Evolutionary conservation across 1,140 invertebrate genomes (phyloP).

Genomic region (Leguminivora glycinivorella): DNA sequence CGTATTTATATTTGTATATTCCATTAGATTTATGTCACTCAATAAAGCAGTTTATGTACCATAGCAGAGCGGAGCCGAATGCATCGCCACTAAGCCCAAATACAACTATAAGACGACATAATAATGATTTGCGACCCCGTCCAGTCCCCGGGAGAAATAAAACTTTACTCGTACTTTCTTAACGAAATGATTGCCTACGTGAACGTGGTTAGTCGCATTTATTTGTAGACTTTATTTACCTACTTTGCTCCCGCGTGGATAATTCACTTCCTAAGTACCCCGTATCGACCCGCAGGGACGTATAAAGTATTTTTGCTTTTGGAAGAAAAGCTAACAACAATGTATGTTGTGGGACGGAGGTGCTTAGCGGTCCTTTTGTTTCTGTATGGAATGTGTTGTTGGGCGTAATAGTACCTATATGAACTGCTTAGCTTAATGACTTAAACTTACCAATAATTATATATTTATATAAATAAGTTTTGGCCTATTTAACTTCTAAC

Average conservation of each 20-base stretch:
- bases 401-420: neutral
- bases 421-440: too few species aligned
- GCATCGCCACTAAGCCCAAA: conserved; percentile 26
- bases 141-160: conserved; percentile 64
- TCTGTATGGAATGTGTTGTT: neutral
- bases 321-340: conserved; percentile 29
- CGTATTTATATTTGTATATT: too few species aligned
- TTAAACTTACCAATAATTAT: too few species aligned
- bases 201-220: conserved; percentile 68
- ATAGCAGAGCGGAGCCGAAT: neutral
- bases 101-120: conserved; percentile 49
- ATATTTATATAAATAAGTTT: too few species aligned
- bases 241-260: conserved; percentile 57
- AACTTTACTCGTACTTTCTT: conserved; percentile 63
- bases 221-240: conserved; percentile 67
- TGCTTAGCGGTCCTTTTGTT: conserved; percentile 10
- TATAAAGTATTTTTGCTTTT: conserved; percentile 56
- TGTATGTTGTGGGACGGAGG: conserved; percentile 24
- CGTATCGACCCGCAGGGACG: conserved; percentile 64
- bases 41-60: neutral
- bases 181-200: conserved; percentile 73
- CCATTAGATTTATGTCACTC: too few species aligned
- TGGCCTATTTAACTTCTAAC: too few species aligned
- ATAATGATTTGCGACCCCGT: conserved; percentile 57
- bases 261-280: conserved; percentile 72